These are phyloP conservation scores for Jaculus jaculus DNA, from an alignment of 2,113 vertebrate species.

Conservation along the genomic window DNA sequence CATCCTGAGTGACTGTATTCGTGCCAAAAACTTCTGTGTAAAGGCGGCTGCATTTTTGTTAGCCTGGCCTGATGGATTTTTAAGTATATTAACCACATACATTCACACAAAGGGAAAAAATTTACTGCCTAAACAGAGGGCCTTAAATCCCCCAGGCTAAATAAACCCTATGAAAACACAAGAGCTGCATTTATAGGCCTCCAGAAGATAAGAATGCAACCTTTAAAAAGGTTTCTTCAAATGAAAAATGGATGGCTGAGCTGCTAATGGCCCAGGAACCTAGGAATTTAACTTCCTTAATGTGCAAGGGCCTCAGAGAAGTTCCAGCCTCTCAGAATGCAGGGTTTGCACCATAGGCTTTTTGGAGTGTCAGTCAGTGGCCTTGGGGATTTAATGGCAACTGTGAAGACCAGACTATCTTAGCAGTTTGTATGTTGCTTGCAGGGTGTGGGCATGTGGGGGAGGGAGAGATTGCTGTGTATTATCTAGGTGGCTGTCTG, in stretches of 20 bases:
- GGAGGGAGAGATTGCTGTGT: neutral
- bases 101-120: conserved; percentile 82
- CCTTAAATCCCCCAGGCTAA: conserved; percentile 83
- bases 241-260: conserved; percentile 84
- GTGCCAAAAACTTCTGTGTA: conserved; percentile 81
- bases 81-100: conserved; percentile 82
- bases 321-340: neutral
- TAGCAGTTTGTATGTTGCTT: neutral
- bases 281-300: conserved; percentile 78
- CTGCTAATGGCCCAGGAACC: conserved; percentile 82
- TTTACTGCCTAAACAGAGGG: conserved; percentile 84
- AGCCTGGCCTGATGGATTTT: conserved; percentile 78
- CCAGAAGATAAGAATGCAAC: conserved; percentile 84
- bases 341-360: neutral
- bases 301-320: neutral
- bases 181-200: conserved; percentile 84
- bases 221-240: conserved; percentile 84
- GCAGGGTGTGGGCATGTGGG: too few relatives aligned
- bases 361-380: neutral
- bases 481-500: neutral
- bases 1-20: conserved; percentile 70
- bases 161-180: conserved; percentile 87
- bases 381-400: neutral
- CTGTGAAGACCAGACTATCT: neutral
- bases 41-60: conserved; percentile 77